A percentile compares a stretch with the other conserved stretches of the same genome.
Evolutionary conservation across 2,888 invertebrate genomes (phyloP).

Genomic region (Mythimna loreyi): DNA sequence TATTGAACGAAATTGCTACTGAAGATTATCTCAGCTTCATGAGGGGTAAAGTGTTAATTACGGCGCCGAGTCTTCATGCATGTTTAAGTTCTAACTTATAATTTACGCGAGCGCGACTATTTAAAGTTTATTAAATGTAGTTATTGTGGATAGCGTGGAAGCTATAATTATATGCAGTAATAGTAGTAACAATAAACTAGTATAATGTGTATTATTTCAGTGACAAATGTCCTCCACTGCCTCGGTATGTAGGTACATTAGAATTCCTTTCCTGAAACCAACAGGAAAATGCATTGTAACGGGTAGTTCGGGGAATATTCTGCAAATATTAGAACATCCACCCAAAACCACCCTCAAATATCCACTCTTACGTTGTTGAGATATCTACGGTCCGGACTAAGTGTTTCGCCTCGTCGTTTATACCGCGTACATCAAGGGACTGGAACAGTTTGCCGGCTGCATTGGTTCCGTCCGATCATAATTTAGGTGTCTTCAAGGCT

Average conservation of each 20-base stretch:
- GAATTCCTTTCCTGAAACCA: conserved; percentile 32
- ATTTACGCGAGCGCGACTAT: background rate
- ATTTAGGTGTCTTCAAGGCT: no score
- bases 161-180: conserved; percentile 9
- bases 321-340: background rate
- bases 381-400: no score
- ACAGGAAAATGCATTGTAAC: conserved; percentile 16
- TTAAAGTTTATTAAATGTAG: conserved; percentile 13
- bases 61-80: no score
- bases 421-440: no score
- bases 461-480: no score
- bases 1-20: background rate
- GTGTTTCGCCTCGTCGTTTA: no score
- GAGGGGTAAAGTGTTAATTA: background rate
- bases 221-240: conserved; percentile 33
- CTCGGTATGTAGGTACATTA: conserved; percentile 27
- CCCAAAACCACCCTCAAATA: no score
- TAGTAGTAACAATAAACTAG: conserved; percentile 35
- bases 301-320: background rate
- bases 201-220: conserved; percentile 42
- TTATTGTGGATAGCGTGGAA: background rate
- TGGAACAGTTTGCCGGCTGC: no score
- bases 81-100: background rate
- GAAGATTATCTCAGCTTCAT: background rate
- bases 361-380: no score